phyloP scores from a whole-genome alignment of 2,797 vertebrate genomes.

The Epinephelus malabaricus region DNA sequence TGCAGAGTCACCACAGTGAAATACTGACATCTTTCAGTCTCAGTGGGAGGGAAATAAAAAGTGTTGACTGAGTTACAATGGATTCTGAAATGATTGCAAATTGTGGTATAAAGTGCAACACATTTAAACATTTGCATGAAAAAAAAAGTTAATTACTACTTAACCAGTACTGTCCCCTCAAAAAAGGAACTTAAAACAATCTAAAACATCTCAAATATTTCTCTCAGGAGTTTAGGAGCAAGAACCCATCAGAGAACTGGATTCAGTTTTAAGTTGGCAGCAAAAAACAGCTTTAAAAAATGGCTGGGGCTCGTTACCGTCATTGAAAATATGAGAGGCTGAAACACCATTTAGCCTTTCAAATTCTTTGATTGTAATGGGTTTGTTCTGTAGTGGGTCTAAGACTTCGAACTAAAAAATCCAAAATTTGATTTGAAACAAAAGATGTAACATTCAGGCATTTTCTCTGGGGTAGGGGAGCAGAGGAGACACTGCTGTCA shows the following conservation, averaged over 20 bases:
- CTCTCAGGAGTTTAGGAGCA: neutral
- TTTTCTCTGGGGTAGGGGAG: neutral
- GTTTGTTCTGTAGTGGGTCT: neutral
- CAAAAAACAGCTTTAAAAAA: neutral
- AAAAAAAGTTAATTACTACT: neutral
- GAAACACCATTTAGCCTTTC: neutral
- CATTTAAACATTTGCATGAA: slow-evolving; percentile 46
- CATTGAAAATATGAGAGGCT: neutral
- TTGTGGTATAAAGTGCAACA: slow-evolving; percentile 63
- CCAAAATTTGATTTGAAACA: neutral
- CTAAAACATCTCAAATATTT: neutral
- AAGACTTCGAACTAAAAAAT: neutral
- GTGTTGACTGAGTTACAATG: slow-evolving; percentile 23
- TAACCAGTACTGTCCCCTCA: neutral
- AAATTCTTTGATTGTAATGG: neutral
- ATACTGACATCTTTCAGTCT: slow-evolving; percentile 34
- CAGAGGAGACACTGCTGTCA: slow-evolving; percentile 6
- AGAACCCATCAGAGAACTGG: neutral
- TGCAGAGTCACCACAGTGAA: slow-evolving; percentile 38
- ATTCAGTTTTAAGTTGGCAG: slow-evolving; percentile 24
- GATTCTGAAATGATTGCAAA: slow-evolving; percentile 54
- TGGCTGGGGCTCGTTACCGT: neutral
- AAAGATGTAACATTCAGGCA: neutral
- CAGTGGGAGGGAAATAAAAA: slow-evolving; percentile 10
- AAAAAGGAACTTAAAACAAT: neutral